phyloP scores from a whole-genome alignment of 1,140 invertebrate species.

The Tetramorium parvispinum region DNA sequence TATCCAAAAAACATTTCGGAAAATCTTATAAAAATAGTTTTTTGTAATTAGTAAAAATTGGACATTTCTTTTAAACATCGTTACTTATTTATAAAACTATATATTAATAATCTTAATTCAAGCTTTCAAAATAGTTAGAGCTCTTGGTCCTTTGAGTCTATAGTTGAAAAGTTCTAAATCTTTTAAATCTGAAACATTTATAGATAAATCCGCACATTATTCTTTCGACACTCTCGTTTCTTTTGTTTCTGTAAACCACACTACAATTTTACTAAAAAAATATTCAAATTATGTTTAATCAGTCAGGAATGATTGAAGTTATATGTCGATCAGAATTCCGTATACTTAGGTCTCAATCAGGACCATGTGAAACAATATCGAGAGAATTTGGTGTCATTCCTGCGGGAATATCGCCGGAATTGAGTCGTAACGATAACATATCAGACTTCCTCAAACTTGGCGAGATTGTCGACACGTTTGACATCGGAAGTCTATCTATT shows the following conservation, averaged over 20 bases:
- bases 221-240: neutral
- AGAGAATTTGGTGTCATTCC: conserved; percentile 45
- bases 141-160: neutral
- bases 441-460: conserved; percentile 54
- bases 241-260: neutral
- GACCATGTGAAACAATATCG: conserved; percentile 36
- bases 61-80: neutral
- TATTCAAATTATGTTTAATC: neutral
- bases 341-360: conserved; percentile 38
- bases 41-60: neutral
- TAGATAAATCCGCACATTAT: neutral
- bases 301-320: neutral
- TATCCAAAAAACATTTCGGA: neutral
- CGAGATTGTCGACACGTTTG: conserved; percentile 58
- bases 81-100: neutral
- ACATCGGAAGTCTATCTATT: conserved; percentile 60
- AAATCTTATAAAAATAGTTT: neutral
- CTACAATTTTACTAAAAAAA: neutral
- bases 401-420: conserved; percentile 53
- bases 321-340: neutral
- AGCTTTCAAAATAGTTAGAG: neutral
- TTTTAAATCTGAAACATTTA: neutral
- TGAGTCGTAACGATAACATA: conserved; percentile 61
- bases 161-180: neutral
- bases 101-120: neutral